Evolutionary conservation across 2,888 invertebrate species (phyloP).

Genomic region (Calameuta idolon): DNA sequence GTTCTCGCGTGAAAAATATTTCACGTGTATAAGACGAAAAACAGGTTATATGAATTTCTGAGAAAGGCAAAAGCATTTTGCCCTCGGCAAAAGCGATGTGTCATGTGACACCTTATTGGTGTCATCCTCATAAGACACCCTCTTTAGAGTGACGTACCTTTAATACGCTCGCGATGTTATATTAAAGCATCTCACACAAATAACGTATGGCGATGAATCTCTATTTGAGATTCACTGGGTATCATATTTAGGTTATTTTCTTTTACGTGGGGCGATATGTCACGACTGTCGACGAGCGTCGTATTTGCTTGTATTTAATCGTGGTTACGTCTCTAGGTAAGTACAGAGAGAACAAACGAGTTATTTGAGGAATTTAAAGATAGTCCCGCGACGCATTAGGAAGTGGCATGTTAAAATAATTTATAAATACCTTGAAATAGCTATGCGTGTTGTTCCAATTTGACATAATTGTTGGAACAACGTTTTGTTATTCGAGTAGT

Average conservation of each 20-base stretch:
- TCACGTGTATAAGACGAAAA: background rate
- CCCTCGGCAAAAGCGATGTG: background rate
- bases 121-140: background rate
- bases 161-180: conserved; percentile 1
- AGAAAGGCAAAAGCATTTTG: background rate
- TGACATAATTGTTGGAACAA: too few relatives aligned
- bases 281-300: background rate
- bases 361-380: background rate
- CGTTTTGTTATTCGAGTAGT: background rate
- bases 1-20: background rate
- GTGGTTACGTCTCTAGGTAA: background rate
- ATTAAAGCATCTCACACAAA: background rate
- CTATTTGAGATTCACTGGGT: background rate
- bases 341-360: background rate
- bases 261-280: background rate
- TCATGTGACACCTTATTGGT: conserved; percentile 4
- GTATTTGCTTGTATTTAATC: background rate
- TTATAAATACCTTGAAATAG: too few relatives aligned
- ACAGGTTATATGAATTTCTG: background rate
- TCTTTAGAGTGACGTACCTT: conserved; percentile 9
- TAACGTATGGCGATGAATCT: background rate
- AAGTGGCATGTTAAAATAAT: background rate
- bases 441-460: too few relatives aligned
- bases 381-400: background rate
- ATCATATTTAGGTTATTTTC: background rate